A percentile compares a stretch with the other conserved stretches of the same genome.
These are phyloP conservation scores for Mizuhopecten yessoensis DNA, from an alignment of 1,140 invertebrate genomes.

Conservation along the genomic window DNA sequence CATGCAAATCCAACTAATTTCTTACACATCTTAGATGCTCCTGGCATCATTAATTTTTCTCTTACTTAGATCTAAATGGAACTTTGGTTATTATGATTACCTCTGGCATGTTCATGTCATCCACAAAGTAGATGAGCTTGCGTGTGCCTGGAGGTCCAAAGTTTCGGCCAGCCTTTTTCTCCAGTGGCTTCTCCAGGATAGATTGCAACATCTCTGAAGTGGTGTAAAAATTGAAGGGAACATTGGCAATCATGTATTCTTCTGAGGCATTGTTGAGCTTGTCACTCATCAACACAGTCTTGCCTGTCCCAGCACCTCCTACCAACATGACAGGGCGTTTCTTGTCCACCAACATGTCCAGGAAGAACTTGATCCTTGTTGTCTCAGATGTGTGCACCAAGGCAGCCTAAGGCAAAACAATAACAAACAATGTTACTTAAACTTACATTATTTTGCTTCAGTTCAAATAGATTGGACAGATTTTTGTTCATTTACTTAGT, in stretches of 20 bases:
- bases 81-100: slow-evolving; percentile 84
- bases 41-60: too few relatives aligned
- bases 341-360: slow-evolving; percentile 94
- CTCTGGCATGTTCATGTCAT: slow-evolving; percentile 99
- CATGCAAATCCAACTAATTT: too few relatives aligned
- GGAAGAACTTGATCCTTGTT: slow-evolving; percentile 93
- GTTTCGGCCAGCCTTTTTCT: slow-evolving; percentile 98
- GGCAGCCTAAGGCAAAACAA: slow-evolving; percentile 85
- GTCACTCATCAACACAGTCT: slow-evolving; percentile 88
- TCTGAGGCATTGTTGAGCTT: slow-evolving; percentile 92
- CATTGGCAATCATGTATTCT: slow-evolving; percentile 93
- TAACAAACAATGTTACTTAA: background rate
- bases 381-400: slow-evolving; percentile 97
- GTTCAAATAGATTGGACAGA: background rate
- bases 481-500: background rate
- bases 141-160: slow-evolving; percentile 97
- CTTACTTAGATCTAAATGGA: too few relatives aligned
- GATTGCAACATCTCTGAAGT: slow-evolving; percentile 98
- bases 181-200: slow-evolving; percentile 96
- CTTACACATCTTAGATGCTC: too few relatives aligned
- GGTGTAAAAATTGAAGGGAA: slow-evolving; percentile 98
- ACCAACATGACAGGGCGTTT: slow-evolving; percentile 97
- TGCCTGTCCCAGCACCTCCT: slow-evolving; percentile 89
- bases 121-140: slow-evolving; percentile 97
- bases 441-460: too few relatives aligned